Evolutionary conservation across 2,888 invertebrate genomes (phyloP).

Genomic region (Geotrupes spiniger): DNA sequence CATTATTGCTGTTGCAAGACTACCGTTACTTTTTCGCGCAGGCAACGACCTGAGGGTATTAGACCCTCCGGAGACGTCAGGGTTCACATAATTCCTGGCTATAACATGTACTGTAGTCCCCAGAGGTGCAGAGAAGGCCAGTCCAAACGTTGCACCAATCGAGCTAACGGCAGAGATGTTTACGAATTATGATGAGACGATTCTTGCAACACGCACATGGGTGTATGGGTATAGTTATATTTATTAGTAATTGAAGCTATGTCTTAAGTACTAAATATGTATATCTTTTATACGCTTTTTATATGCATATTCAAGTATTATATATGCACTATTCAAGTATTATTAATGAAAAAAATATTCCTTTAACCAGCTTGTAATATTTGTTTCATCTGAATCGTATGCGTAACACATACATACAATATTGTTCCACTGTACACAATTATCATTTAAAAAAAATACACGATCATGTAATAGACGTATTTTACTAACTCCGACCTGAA

Average conservation of each 20-base stretch:
- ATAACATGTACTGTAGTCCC: conserved; percentile 66
- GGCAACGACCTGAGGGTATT: conserved; percentile 54
- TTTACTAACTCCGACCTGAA: no score
- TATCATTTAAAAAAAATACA: no score
- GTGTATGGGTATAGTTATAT: conserved; percentile 43
- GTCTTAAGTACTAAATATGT: conserved; percentile 1
- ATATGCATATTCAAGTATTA: conserved; percentile 5
- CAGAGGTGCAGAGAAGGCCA: conserved; percentile 51
- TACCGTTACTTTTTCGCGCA: conserved; percentile 63
- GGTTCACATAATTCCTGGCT: conserved; percentile 72
- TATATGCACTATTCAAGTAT: no score
- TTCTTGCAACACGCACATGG: conserved; percentile 35
- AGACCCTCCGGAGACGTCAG: conserved; percentile 61
- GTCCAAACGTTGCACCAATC: conserved; percentile 44
- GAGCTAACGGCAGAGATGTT: conserved; percentile 55
- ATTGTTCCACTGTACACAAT: no score
- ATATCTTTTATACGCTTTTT: conserved; percentile 14
- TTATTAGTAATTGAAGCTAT: conserved; percentile 1
- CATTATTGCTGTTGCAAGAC: conserved; percentile 81
- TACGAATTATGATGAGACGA: conserved; percentile 57
- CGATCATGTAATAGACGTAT: no score
- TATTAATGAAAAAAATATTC: no score
- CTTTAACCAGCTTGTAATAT: no score
- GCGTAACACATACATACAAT: no score
- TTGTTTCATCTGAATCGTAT: no score